Base-by-base conservation (phyloP, 2,797 vertebrate genomes). In the Pelochelys cantorii region DNA sequence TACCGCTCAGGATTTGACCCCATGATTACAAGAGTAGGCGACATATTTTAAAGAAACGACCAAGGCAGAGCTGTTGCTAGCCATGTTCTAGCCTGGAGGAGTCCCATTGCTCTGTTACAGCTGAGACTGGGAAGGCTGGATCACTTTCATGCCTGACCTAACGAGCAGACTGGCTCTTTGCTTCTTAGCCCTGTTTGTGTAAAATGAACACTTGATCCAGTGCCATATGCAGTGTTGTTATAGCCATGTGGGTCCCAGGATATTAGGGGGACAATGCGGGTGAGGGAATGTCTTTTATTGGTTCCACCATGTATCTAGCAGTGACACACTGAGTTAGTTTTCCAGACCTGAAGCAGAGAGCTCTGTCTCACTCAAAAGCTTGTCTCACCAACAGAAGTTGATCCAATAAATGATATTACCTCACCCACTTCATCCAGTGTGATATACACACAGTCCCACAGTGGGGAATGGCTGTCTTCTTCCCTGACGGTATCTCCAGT, bases 401-500 rank as follows among this genome's bases (percentile, higher is more conserved):
- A 17, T 68, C 17, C n/a, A 34, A 68, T 68, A n/a, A 68, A 68
- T 34, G n/a, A 20, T 34, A 68, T 68, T 65, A 65, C 65, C n/a
- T 68, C 65, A 68, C 31, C 10, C 18, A 1, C 60, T 60, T 55
- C 56, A 48, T 57, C 56, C 59, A 4, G 2, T 75, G 5, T 20
- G 31, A 20, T 56, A 92, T 85, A 81, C 85, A 90, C 86, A 83
- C 68, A 77, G 75, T 93, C 86, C 84, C 84, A 9, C 79, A 88
- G 83, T 22, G 88, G 37, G 59, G 93, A 94, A 94, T 93, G 95
- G 84, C 88, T 75, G 34, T 29, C 88, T 88, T 90, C 62, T 92
- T 84, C 85, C 71, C 75, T 96, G 94, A 95, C 93, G 96, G 86
- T 83, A 95, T 94, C 93, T 95, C 92, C 71, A 87, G 81, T 71